Conservation (phyloP, 37 sponge, comb jelly and placozoan species). For the Tethya wilhelma region DNA sequence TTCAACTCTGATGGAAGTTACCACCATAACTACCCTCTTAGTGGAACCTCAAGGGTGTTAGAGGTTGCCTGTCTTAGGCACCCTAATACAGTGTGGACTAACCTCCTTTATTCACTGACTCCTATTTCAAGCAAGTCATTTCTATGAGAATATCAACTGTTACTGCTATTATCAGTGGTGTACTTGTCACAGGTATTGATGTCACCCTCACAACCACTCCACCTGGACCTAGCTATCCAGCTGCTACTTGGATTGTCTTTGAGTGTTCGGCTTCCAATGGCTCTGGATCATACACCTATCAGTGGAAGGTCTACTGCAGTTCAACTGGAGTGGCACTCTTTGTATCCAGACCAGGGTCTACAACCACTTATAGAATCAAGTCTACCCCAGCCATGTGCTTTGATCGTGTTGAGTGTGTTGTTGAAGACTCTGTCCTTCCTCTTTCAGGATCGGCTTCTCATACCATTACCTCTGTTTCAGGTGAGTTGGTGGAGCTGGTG, state of each 20-base stretch:
- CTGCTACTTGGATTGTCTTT: constrained; percentile 22
- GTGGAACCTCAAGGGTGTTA: not conserved
- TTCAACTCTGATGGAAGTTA: constrained; percentile 26
- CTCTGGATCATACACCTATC: constrained; percentile 8
- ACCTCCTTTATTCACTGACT: constrained; percentile 7
- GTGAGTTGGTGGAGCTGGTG: not conserved
- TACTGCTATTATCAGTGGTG: not conserved
- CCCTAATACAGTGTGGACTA: constrained; percentile 17
- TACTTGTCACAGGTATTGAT: constrained; percentile 9
- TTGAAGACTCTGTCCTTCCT: constrained; percentile 16
- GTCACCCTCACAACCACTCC: constrained; percentile 7
- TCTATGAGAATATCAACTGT: too few relatives aligned
- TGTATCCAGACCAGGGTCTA: constrained; percentile 4
- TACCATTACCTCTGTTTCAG: constrained; percentile 12
- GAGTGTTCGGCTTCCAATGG: constrained; percentile 11
- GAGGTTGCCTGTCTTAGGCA: constrained; percentile 13
- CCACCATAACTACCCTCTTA: constrained; percentile 13
- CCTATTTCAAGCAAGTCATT: constrained; percentile 13
- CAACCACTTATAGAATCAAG: constrained; percentile 4
- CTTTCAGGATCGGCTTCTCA: constrained; percentile 1
- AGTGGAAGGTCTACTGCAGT: constrained; percentile 37
- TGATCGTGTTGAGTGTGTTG: constrained; percentile 9
- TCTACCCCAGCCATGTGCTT: constrained; percentile 21
- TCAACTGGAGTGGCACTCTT: constrained; percentile 4
- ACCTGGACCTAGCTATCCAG: constrained; percentile 10